These are phyloP conservation scores for Cheirogaleus major DNA, from an alignment of 2,797 vertebrate species.

Conservation along the genomic window DNA sequence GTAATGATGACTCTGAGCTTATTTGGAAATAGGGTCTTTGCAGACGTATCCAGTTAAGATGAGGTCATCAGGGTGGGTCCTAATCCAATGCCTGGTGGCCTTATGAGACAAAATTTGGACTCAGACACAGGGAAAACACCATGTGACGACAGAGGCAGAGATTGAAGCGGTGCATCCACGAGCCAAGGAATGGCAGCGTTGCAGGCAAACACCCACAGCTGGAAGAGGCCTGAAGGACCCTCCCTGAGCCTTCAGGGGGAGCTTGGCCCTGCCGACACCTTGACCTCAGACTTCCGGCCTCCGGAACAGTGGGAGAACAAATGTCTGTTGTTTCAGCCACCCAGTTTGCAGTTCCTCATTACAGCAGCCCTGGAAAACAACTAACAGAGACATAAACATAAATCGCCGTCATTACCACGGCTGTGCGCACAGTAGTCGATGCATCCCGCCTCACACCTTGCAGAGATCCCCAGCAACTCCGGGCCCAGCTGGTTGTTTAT, in stretches of 20 bases:
- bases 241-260: background rate
- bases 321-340: too few relatives aligned
- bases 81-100: background rate
- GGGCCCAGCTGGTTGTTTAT: accelerated
- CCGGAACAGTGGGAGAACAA: background rate
- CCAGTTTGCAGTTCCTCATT: background rate
- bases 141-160: accelerated
- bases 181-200: accelerated
- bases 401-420: accelerated
- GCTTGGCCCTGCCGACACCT: accelerated
- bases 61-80: background rate
- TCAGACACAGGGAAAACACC: background rate
- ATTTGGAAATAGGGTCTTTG: background rate
- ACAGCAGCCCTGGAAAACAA: background rate
- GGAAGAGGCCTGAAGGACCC: background rate
- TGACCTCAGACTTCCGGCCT: background rate
- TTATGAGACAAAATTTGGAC: background rate
- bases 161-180: accelerated
- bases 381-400: background rate
- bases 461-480: accelerated
- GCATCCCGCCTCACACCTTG: accelerated
- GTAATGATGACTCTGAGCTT: background rate
- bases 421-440: accelerated
- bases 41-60: background rate
- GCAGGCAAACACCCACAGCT: accelerated